These are phyloP conservation scores for Geococcyx californianus DNA, from an alignment of 2,113 vertebrate species.

Conservation along the genomic window DNA sequence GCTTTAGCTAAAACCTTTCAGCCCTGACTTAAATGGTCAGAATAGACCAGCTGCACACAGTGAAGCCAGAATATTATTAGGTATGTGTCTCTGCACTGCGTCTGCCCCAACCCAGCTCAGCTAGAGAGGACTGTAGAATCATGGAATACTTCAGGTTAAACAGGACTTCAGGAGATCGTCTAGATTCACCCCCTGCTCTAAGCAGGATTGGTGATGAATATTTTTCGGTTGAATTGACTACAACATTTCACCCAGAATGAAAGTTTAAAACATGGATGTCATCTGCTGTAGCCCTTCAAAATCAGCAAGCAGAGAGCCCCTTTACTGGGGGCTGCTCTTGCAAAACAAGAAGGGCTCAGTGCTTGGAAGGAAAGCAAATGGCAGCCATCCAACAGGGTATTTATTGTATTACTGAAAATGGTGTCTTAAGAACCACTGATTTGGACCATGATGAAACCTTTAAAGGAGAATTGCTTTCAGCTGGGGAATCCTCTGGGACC, in stretches of 20 bases:
- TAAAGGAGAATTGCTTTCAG: constrained; percentile 52
- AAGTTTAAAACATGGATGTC: not conserved
- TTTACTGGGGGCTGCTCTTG: not conserved
- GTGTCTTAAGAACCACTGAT: not conserved
- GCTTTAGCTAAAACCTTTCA: not conserved
- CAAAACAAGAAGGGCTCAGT: not conserved
- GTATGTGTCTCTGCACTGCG: not conserved
- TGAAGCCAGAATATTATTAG: not conserved
- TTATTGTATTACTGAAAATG: not conserved
- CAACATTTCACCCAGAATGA: not conserved
- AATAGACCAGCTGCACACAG: not conserved
- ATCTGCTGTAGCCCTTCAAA: not conserved
- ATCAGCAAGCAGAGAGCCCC: not conserved
- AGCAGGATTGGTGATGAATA: not conserved
- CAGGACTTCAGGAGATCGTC: not conserved
- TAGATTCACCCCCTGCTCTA: not conserved
- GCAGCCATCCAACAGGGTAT: not conserved
- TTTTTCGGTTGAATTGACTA: not conserved
- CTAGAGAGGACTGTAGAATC: not conserved
- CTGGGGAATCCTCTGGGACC: constrained; percentile 7
- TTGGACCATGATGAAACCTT: constrained; percentile 36
- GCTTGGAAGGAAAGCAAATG: not conserved
- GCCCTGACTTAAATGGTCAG: not conserved
- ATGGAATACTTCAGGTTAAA: not conserved
- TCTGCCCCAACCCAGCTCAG: not conserved